Evolutionary conservation across 2,797 vertebrate species (phyloP).

Genomic region (Pagetopsis macropterus): DNA sequence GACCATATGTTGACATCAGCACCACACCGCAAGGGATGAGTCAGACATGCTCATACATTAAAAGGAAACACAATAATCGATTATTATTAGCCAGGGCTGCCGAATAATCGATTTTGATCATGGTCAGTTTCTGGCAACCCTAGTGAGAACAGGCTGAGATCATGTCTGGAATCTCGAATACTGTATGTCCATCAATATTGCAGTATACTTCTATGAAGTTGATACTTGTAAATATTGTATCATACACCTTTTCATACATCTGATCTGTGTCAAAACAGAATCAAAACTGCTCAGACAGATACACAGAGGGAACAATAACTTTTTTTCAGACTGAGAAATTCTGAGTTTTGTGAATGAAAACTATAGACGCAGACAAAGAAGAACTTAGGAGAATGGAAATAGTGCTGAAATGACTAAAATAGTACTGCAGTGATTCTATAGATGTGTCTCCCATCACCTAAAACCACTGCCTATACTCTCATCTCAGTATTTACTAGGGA

Average conservation of each 20-base stretch:
- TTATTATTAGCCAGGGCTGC: no score
- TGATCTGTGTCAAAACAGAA: not conserved
- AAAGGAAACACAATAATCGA: no score
- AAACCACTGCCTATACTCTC: no score
- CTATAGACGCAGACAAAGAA: not conserved
- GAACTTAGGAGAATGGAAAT: conserved; percentile 2
- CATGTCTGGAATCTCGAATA: conserved; percentile 11
- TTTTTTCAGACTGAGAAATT: not conserved
- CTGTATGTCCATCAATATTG: not conserved
- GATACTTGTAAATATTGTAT: not conserved
- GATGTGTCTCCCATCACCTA: no score
- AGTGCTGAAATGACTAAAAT: not conserved
- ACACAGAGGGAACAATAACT: not conserved
- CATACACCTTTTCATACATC: no score
- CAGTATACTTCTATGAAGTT: not conserved
- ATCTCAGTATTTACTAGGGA: no score
- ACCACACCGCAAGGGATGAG: conserved; percentile 31
- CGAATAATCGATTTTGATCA: no score
- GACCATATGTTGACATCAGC: conserved; percentile 62
- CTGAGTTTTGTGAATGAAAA: not conserved
- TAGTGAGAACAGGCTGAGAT: conserved; percentile 26
- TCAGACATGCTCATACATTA: conserved; percentile 38
- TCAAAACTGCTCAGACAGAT: not conserved
- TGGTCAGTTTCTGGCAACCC: no score
- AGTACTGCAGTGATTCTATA: no score